A percentile compares a stretch with the other conserved stretches of the same genome.
Conservation (phyloP, 2,888 invertebrate species). For the Arge pagana region DNA sequence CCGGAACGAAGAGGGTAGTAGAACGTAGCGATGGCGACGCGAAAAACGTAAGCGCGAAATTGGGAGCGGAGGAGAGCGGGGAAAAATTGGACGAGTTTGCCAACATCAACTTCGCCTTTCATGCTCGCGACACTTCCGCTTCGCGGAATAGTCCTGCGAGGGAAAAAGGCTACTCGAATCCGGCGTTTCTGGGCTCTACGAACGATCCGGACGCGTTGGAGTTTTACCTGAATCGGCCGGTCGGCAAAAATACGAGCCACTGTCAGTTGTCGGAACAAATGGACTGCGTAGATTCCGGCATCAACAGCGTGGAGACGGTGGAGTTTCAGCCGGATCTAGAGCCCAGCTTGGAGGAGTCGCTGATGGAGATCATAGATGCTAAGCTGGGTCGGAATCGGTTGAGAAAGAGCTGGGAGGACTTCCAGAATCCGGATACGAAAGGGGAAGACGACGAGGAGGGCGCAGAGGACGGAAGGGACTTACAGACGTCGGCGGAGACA, state of each 20-base stretch:
- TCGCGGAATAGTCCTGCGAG: slow-evolving; percentile 4
- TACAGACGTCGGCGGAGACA: background rate
- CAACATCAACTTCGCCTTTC: slow-evolving; percentile 42
- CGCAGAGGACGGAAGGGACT: background rate
- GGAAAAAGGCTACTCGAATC: slow-evolving; percentile 46
- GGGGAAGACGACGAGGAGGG: slow-evolving; percentile 1
- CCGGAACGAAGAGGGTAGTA: too few species aligned
- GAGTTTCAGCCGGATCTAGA: slow-evolving; percentile 51
- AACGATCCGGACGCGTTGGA: slow-evolving; percentile 49
- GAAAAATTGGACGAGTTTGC: slow-evolving; percentile 30
- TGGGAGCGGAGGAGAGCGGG: background rate
- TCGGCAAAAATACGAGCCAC: slow-evolving; percentile 26
- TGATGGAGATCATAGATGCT: slow-evolving; percentile 53
- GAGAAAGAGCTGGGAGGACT: slow-evolving; percentile 38
- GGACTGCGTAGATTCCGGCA: slow-evolving; percentile 53
- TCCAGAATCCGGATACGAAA: background rate
- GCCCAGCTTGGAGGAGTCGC: slow-evolving; percentile 51
- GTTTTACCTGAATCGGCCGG: slow-evolving; percentile 36
- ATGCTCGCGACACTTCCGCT: slow-evolving; percentile 1
- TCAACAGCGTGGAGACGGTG: slow-evolving; percentile 55
- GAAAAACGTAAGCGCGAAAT: background rate
- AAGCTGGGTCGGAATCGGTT: slow-evolving; percentile 47
- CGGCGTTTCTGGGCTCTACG: slow-evolving; percentile 44
- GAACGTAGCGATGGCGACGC: background rate
- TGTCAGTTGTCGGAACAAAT: slow-evolving; percentile 39